Base-by-base conservation (phyloP, 2,888 invertebrate species). In the Lepeophtheirus nordmannii region DNA sequence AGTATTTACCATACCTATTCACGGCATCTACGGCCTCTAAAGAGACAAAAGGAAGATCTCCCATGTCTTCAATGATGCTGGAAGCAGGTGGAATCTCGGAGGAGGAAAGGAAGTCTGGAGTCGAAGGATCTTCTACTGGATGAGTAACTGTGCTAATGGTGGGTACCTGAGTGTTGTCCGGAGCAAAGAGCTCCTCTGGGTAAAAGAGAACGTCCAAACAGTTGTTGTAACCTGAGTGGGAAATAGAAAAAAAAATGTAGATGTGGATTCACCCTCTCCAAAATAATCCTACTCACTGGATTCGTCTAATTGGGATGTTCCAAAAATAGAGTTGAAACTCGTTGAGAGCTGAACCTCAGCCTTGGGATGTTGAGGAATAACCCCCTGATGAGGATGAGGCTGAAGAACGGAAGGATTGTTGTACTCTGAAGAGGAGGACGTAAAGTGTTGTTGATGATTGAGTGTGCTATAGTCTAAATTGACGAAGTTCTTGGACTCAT, bases 391-490 rank as follows among this genome's bases (percentile, higher is more conserved):
- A n/a, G 30, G 7, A 30, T 30, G 30, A 30, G 2, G 2, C 30
- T 30, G 30, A 30, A 5, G 2, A 30, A 5, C 7, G 30, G 30
- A 7, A 30, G 30, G 30, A 30, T 30, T 2, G 30, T 30, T 30
- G 30, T 30, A 30, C 30, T 30, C 30, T 30, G 30, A 30, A 30
- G 30, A 30, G 2, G 30, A 30, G 30, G 30, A 30, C 30, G 30
- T 7, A 30, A 7, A 30, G 7, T 46, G 53, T 1, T 14, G 14
- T 5, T 46, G 53, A 46, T 46, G 53, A 46, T 17, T 46, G 8
- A 46, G 53, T 46, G 53, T 46, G 8, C 53, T 46, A 46, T 46
- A 46, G 53, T 46, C 53, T 17, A 46, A 46, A 17, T 46, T 46
- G 5, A 46, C 53, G 8, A 46, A 46, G 8, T 46, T 46, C 8